Base-by-base conservation (phyloP, 2,113 vertebrate genomes). In the Rallus limicola region DNA sequence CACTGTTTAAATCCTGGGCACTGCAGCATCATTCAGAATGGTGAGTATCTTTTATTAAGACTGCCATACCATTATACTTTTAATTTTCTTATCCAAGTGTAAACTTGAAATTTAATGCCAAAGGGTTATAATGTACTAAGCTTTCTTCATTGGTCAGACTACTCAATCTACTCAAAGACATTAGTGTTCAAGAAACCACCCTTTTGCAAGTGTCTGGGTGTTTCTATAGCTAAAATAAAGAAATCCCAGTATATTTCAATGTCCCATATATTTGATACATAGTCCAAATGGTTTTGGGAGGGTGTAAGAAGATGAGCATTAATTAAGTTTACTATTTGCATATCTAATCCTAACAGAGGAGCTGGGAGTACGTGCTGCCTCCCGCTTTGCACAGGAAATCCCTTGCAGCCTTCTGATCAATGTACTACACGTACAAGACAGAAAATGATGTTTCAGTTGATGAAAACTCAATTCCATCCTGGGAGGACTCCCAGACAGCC, bases 361-460 rank as follows among this genome's bases (percentile, higher is more conserved):
- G 15, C 58, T 65, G 74, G 77, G 46, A 16, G 29, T 21, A 83
- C 0, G 0, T 13, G 25, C 74, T 56, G 63, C 28, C 34, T 67
- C 78, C 21, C 6, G 8, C 16, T n/a, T 24, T 1, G 0, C 1
- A 0, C 10, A 33, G 60, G 23, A 86, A 74, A 82, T 25, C 42
- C 50, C 29, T 33, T 13, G 17, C 5, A 42, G 17, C 80, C 55
- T 72, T 69, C 48, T 48, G 53, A 17, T 6, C 2, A 68, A 36
- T 4, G 7, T 6, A 6, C 25, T 59, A 81, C 34, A 20, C 14
- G 6, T 9, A 29, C 15, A 40, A 29, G n/a, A 42, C 23, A 60
- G 31, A 79, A 79, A 60, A 29, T 6, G 29, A 34, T 1, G 2
- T 17, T 64, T 36, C 53, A 36, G 40, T 46, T 40, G 40, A 81